Evolutionary conservation across 2,888 invertebrate species (phyloP), one percentile per base, ranked within the genome.

Genomic region (Tenthredo notha): DNA sequence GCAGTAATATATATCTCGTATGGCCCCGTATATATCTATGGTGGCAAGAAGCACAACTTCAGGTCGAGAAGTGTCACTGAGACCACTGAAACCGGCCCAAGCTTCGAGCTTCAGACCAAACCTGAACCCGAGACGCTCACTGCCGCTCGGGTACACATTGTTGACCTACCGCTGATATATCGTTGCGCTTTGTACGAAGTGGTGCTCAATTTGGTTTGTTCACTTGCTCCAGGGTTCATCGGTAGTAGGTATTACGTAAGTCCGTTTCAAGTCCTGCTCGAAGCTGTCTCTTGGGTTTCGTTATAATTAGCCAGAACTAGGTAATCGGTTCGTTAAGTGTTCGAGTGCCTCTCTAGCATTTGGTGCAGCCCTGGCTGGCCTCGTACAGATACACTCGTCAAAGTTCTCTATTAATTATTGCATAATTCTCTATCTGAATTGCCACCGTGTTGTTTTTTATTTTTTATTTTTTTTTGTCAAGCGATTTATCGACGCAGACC

Each of bases 111-210:
- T 90, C 89, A 89, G 89, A 90, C 89, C 65, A 33, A 83, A 83
- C 83, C 83, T 70, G 82, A 82, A 18, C 61, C 43, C 89, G 85
- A 87, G 85, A 89, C 88, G 89, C 89, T 88, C 88, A 89, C 91
- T 91, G 85, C 89, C 88, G 89, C 89, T 88, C 88, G 89, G 91
- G 91, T 91, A 92, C 90, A 92, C 91, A 92, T 91, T 92, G 92
- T 92, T 92, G 92, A 92, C 92, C 91, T 90, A 89, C 86, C 89
- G 87, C 89, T 91, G 91, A 92, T 92, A 91, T 92, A 92, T 91
- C 89, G 90, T 89, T 88, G 88, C 89, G 89, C 88, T 70, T 83
- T 50, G 67, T 65, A 67, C 65, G 25, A 67, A 83, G 83, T 37
- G 83, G 67, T 83, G 83, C 83, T 83, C 83, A 70, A 83, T 83